Conservation (phyloP, 1,140 invertebrate species). For the Chelonus insularis region DNA sequence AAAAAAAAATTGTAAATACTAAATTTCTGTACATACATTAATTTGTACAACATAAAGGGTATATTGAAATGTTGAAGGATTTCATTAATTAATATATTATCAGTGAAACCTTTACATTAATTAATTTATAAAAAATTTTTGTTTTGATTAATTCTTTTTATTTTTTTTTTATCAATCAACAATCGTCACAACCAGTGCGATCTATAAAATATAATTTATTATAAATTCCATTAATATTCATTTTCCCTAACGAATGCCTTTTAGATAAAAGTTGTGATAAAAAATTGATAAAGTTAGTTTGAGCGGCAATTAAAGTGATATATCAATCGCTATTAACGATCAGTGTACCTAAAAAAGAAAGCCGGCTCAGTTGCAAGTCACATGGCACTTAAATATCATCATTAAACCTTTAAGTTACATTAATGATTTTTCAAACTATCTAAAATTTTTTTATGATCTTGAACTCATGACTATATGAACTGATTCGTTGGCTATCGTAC, state of each 20-base stretch:
- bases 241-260: neutral
- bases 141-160: constrained; percentile 20
- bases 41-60: constrained; percentile 28
- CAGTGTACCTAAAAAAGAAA: neutral
- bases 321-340: neutral
- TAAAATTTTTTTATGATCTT: neutral
- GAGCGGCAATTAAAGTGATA: constrained; percentile 4
- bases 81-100: neutral
- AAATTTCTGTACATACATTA: constrained; percentile 12
- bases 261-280: constrained; percentile 1
- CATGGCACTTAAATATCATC: constrained; percentile 19
- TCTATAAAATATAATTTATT: too few species aligned
- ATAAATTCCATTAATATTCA: too few species aligned
- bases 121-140: neutral
- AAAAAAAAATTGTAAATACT: constrained; percentile 21
- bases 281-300: too few species aligned
- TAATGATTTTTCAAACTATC: too few species aligned
- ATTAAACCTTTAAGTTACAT: too few species aligned
- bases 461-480: neutral
- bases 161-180: constrained; percentile 7
- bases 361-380: constrained; percentile 11
- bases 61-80: constrained; percentile 17
- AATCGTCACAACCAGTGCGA: neutral
- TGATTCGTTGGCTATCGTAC: neutral
- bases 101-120: neutral